Conservation (phyloP, 2,888 invertebrate genomes). For the Leptinotarsa juncta region DNA sequence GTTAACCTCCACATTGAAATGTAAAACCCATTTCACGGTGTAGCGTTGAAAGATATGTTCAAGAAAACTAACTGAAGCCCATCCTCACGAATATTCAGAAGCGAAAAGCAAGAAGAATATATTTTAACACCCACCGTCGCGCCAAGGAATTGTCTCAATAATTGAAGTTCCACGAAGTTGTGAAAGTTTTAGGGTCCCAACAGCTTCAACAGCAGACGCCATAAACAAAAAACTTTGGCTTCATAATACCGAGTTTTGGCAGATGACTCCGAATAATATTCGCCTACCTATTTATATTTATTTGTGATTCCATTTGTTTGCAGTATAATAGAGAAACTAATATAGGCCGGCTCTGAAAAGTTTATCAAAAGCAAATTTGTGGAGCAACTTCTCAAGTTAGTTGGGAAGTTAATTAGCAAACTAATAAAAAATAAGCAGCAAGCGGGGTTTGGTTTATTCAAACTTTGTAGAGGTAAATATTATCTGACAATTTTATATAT, state of each 20-base stretch:
- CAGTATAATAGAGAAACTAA: slow-evolving; percentile 31
- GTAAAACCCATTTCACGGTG: slow-evolving; percentile 5
- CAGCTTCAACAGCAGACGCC: slow-evolving; percentile 43
- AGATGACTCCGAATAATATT: slow-evolving; percentile 41
- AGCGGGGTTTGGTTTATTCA: slow-evolving; percentile 13
- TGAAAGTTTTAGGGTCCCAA: slow-evolving; percentile 45
- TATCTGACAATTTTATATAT: slow-evolving; percentile 35
- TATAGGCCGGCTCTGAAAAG: slow-evolving; percentile 38
- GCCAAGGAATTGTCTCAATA: slow-evolving; percentile 47
- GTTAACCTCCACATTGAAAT: slow-evolving; percentile 1
- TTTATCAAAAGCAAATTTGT: slow-evolving; percentile 41
- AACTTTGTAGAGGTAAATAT: slow-evolving; percentile 32
- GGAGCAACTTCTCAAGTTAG: slow-evolving; percentile 36
- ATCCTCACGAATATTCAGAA: slow-evolving; percentile 34
- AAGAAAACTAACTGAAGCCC: slow-evolving; percentile 7
- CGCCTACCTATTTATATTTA: slow-evolving; percentile 37
- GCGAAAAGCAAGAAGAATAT: slow-evolving; percentile 43
- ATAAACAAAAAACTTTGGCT: slow-evolving; percentile 48
- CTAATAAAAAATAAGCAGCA: slow-evolving; percentile 33
- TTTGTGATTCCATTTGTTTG: slow-evolving; percentile 37
- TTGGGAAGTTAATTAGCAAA: slow-evolving; percentile 41
- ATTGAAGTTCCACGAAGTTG: slow-evolving; percentile 48
- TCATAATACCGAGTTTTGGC: slow-evolving; percentile 49
- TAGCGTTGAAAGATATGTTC: slow-evolving; percentile 8
- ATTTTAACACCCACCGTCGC: slow-evolving; percentile 39